Percentiles rank a stretch among this genome's conserved stretches.
Conservation (phyloP, 2,797 vertebrate species). For the Ctenopoma kingsleyae region DNA sequence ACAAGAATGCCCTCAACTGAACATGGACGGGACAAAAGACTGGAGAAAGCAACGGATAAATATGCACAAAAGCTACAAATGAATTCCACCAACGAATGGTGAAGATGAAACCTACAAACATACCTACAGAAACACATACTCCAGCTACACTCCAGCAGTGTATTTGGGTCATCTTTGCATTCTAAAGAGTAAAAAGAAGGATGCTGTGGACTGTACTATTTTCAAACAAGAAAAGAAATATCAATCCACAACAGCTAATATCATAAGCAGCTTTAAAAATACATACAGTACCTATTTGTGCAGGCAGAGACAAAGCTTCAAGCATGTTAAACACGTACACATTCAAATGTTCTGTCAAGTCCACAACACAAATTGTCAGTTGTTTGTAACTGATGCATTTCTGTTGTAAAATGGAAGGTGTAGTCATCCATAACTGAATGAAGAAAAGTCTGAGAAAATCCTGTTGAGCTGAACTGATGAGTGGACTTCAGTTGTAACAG, state of each 20-base stretch:
- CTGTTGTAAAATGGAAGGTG: background rate
- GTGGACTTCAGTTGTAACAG: constrained; percentile 48
- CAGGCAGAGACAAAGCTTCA: background rate
- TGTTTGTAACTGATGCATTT: constrained; percentile 10
- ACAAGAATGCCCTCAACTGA: constrained; percentile 1
- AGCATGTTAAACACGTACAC: background rate
- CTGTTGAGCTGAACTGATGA: constrained; percentile 42
- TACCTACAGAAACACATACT: constrained; percentile 17
- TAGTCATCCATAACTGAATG: background rate
- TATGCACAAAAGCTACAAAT: constrained; percentile 27
- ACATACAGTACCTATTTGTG: background rate
- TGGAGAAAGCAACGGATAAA: constrained; percentile 14
- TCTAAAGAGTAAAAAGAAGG: constrained; percentile 9
- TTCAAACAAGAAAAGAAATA: constrained; percentile 4
- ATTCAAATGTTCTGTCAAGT: background rate
- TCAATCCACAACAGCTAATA: background rate
- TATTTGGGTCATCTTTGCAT: constrained; percentile 32
- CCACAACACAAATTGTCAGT: background rate
- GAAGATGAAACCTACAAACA: constrained; percentile 23
- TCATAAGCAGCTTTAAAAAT: background rate
- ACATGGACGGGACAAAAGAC: constrained; percentile 22
- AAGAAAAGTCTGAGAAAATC: constrained; percentile 12
- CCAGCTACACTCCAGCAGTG: too few species aligned
- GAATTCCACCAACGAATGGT: constrained; percentile 2
- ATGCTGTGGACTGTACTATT: background rate